Evolutionary conservation across 1,140 invertebrate genomes (phyloP), one percentile per base, ranked within the genome.

Genomic region (Orius laevigatus): DNA sequence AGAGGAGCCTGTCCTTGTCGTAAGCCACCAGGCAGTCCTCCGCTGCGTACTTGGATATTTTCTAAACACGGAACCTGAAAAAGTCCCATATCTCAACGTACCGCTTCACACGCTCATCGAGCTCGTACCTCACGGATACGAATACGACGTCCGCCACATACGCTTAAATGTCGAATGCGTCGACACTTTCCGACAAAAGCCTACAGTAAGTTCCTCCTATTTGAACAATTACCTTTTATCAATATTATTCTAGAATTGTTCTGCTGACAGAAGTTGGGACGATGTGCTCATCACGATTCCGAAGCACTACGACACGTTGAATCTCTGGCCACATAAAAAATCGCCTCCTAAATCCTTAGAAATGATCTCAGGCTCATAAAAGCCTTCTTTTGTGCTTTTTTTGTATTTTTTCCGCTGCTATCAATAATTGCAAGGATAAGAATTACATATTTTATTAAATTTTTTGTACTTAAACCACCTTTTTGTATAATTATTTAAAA

Each of bases 21-120:
- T 95, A 5, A 86, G 83, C 9, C 89, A 94, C 63, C 89, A 94
- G 61, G 90, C 90, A 1, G 82, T 94, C 1, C 66, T 91, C 10
- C 71, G 90, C n/a, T 93, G 89, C 66, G 74, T 94, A 46, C 71
- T 94, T 36, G 88, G 84, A 2, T 93, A 89, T 62, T 94, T 93
- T 64, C 66, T 88, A 49, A 85, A 91, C 58, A 84, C 84, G 57
- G 75, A 73, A 51, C 75, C 79, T 55, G 81, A 84, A 47, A 85
- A 93, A 59, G 65, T 94, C 14, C 87, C 90, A 0, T 93, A 93
- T 63, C 75, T 93, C 65, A 82, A 86, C 57, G 84, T 93, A 1
- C 89, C 90, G 2, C 66, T 95, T 2, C 91, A 95, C 61, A 90
- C 88, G 1, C 81, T 94, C 20, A 84, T 94, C 46, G 84, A 86